Conservation (phyloP, 2,888 invertebrate genomes). For the Petrolisthes manimaculis region DNA sequence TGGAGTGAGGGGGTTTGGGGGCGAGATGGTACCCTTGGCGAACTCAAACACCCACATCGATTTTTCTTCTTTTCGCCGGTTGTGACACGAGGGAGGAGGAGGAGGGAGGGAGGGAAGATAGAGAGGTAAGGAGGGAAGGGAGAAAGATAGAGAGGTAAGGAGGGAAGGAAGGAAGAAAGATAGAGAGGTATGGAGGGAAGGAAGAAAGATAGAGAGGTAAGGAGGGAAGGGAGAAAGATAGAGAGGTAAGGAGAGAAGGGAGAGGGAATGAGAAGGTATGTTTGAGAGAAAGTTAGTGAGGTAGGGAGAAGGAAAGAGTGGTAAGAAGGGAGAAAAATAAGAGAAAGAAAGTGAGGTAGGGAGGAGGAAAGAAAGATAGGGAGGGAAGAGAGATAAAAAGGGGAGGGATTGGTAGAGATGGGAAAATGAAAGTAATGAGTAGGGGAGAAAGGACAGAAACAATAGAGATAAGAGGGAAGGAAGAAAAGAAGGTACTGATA, state of each 20-base stretch:
- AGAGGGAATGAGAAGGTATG: background rate
- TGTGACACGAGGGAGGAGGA: conserved; percentile 36
- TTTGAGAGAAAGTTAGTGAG: background rate
- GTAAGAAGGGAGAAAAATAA: background rate
- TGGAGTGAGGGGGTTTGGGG: background rate
- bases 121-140: background rate
- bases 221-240: background rate
- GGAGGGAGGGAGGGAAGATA: background rate
- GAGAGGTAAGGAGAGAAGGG: background rate
- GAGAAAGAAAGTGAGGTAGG: too few species aligned
- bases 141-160: background rate
- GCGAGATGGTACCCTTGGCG: conserved; percentile 31
- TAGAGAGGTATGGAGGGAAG: background rate
- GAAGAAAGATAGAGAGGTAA: background rate
- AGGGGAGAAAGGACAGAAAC: too few species aligned
- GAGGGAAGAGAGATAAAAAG: too few species aligned
- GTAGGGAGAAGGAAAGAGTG: background rate
- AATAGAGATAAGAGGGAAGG: too few species aligned
- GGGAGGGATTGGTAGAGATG: too few species aligned
- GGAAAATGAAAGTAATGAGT: too few species aligned
- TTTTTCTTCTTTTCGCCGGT: conserved; percentile 51
- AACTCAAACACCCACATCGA: conserved; percentile 33
- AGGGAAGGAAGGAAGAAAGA: background rate
- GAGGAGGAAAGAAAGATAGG: too few species aligned
- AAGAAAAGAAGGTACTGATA: too few species aligned